Percentiles rank a stretch among this genome's conserved stretches.
Conservation (phyloP, 2,888 invertebrate species). For the Chrysolina oricalcia region DNA sequence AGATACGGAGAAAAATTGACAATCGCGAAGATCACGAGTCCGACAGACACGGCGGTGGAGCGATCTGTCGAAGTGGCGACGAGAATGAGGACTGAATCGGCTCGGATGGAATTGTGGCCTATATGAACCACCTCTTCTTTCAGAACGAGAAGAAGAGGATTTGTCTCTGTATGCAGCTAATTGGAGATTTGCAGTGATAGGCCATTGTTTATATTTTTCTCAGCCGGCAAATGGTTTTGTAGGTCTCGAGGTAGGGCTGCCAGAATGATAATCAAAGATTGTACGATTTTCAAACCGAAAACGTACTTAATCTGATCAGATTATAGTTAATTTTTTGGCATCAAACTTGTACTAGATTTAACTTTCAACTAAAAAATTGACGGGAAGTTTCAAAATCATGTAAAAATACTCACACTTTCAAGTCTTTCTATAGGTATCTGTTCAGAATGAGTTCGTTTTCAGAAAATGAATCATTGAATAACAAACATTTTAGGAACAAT, state of each 20-base stretch:
- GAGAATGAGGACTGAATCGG: conserved; percentile 33
- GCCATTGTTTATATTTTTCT: conserved; percentile 39
- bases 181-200: conserved; percentile 47
- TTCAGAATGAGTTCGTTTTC: too few species aligned
- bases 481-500: too few species aligned
- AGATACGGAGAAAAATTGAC: conserved; percentile 35
- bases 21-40: conserved; percentile 44
- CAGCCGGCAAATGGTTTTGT: conserved; percentile 14
- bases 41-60: conserved; percentile 36
- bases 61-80: conserved; percentile 37
- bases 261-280: too few species aligned
- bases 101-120: conserved; percentile 42
- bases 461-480: too few species aligned
- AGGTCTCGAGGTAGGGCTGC: conserved; percentile 9
- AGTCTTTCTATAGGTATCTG: too few species aligned
- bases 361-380: too few species aligned
- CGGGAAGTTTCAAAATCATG: too few species aligned
- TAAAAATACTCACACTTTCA: too few species aligned
- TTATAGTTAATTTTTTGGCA: too few species aligned
- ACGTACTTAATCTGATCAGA: too few species aligned
- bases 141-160: conserved; percentile 42
- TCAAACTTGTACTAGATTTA: too few species aligned
- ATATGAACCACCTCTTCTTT: conserved; percentile 50
- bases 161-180: conserved; percentile 47
- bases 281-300: too few species aligned